Percentiles rank a stretch among this genome's conserved stretches.
Conservation (phyloP, 1,140 invertebrate species). For the Theocolax elegans region DNA sequence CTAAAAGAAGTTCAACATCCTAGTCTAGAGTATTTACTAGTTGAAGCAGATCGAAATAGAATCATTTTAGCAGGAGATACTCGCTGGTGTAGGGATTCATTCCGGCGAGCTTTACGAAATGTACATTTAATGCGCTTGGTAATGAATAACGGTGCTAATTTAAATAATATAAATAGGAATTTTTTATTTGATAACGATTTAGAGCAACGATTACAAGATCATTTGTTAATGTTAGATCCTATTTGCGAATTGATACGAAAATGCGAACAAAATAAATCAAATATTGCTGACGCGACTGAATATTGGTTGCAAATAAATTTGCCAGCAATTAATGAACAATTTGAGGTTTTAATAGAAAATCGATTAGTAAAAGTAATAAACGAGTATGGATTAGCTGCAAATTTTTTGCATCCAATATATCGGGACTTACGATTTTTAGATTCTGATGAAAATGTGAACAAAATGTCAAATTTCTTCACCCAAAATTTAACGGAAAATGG, state of each 20-base stretch:
- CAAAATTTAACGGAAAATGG: neutral
- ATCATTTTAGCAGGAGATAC: slow-evolving; percentile 29
- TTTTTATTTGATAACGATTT: slow-evolving; percentile 18
- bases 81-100: slow-evolving; percentile 32
- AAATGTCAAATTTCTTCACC: neutral
- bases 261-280: slow-evolving; percentile 24
- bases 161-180: neutral
- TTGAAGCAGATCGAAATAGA: slow-evolving; percentile 3
- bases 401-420: slow-evolving; percentile 33
- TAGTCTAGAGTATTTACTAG: neutral
- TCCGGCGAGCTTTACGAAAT: slow-evolving; percentile 26
- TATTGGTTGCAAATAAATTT: slow-evolving; percentile 20
- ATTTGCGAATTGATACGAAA: slow-evolving; percentile 30
- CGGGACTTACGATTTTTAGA: neutral
- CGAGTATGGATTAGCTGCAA: slow-evolving; percentile 20
- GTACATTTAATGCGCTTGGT: slow-evolving; percentile 21
- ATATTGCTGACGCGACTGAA: slow-evolving; percentile 25
- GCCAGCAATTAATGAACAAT: neutral
- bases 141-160: neutral
- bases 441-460: neutral
- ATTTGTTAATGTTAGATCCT: slow-evolving; percentile 30
- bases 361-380: slow-evolving; percentile 18
- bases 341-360: neutral
- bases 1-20: neutral
- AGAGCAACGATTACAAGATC: slow-evolving; percentile 14